Conservation (phyloP, 1,140 invertebrate genomes). For the Brachionus asplanchnoidis region DNA sequence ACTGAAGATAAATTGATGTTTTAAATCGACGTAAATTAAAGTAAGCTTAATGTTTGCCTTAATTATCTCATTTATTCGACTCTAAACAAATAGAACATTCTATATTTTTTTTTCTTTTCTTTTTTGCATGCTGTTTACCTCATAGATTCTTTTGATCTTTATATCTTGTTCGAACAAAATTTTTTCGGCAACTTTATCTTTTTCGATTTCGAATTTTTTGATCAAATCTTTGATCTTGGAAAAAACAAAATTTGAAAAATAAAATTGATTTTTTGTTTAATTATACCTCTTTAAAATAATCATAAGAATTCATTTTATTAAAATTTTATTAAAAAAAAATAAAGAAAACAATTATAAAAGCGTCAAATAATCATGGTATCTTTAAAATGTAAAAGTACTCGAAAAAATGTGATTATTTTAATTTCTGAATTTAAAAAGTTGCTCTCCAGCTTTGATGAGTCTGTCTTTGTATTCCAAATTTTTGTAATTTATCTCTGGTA, state of each 20-base stretch:
- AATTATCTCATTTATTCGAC: neutral
- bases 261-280: neutral
- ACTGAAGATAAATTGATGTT: neutral
- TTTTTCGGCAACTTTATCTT: neutral
- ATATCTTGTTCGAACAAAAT: neutral
- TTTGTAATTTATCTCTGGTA: slow-evolving; percentile 48
- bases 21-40: neutral
- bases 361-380: neutral
- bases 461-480: slow-evolving; percentile 42
- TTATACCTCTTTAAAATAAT: neutral
- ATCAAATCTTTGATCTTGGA: neutral
- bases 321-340: neutral
- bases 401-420: neutral
- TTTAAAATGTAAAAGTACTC: neutral
- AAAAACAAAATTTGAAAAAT: neutral
- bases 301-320: neutral
- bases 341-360: neutral
- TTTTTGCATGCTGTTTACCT: neutral
- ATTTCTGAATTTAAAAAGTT: neutral
- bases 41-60: neutral
- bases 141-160: neutral
- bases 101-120: neutral
- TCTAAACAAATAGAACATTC: neutral
- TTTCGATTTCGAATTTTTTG: neutral
- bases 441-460: neutral